Conservation (phyloP, 1,140 invertebrate species). For the Ooceraea biroi region DNA sequence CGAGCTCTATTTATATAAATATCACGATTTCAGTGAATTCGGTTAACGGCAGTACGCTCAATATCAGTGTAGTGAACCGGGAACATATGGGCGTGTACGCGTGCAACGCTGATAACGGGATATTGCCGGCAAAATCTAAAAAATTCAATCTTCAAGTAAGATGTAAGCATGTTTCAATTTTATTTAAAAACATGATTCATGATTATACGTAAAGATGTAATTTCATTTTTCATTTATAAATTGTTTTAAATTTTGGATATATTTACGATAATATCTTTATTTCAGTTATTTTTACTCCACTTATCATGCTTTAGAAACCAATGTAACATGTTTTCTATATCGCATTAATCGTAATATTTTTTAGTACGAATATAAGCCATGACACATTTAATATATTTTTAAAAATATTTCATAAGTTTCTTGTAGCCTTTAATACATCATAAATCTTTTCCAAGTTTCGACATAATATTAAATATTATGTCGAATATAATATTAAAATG, state of each 20-base stretch:
- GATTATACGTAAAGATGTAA: too few relatives aligned
- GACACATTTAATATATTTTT: background rate
- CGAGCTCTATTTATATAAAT: constrained; percentile 1
- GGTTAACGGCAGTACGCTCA: constrained; percentile 90
- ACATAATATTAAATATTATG: constrained; percentile 23
- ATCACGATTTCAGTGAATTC: constrained; percentile 87
- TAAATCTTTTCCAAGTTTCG: background rate
- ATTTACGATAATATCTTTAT: background rate
- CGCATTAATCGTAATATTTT: background rate
- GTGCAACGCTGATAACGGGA: constrained; percentile 95
- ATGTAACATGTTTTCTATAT: background rate
- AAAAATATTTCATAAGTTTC: constrained; percentile 8
- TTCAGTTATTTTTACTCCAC: background rate
- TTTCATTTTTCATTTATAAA: too few relatives aligned
- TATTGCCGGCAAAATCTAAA: constrained; percentile 93
- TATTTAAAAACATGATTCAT: background rate
- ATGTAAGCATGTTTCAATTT: constrained; percentile 89
- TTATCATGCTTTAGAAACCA: background rate
- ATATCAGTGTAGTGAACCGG: constrained; percentile 93
- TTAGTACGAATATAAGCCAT: background rate
- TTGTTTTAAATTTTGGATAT: too few relatives aligned
- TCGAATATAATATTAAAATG: constrained; percentile 14
- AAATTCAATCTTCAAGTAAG: constrained; percentile 94
- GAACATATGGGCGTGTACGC: constrained; percentile 95
- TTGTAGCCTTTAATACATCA: background rate